Percentiles rank a stretch among this genome's conserved stretches.
Conservation (phyloP, 2,113 vertebrate species). For the Podiceps cristatus region DNA sequence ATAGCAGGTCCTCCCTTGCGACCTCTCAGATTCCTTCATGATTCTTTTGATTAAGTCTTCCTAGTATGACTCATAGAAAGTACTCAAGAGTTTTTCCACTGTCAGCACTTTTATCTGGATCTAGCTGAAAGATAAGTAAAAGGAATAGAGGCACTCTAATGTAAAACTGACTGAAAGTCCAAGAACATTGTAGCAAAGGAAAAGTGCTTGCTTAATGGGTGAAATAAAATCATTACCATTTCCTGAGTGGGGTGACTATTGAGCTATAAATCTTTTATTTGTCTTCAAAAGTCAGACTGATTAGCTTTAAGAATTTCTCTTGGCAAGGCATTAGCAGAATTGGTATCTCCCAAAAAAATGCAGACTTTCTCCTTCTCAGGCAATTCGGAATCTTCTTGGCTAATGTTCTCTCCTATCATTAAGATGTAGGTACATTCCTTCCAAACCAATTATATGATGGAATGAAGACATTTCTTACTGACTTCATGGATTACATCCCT, state of each 20-base stretch:
- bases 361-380: background rate
- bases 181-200: background rate
- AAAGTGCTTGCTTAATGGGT: background rate
- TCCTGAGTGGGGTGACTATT: background rate
- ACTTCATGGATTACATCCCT: background rate
- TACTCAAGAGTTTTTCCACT: background rate
- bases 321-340: background rate
- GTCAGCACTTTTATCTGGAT: conserved; percentile 1
- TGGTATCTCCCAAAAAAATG: background rate
- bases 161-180: background rate
- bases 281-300: background rate
- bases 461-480: background rate
- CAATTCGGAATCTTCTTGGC: background rate
- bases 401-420: background rate
- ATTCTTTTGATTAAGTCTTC: background rate
- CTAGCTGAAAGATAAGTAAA: background rate
- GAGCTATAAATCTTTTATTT: conserved; percentile 10
- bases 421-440: background rate
- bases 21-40: background rate
- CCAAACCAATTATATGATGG: background rate
- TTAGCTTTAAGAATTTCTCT: background rate
- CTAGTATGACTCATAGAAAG: background rate
- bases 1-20: background rate
- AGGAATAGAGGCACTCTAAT: background rate
- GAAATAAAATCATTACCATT: background rate